Percentiles rank a stretch among this genome's conserved stretches.
phyloP scores from a whole-genome alignment of 64 coral and sea anemone species.

The Platygyra sinensis region DNA sequence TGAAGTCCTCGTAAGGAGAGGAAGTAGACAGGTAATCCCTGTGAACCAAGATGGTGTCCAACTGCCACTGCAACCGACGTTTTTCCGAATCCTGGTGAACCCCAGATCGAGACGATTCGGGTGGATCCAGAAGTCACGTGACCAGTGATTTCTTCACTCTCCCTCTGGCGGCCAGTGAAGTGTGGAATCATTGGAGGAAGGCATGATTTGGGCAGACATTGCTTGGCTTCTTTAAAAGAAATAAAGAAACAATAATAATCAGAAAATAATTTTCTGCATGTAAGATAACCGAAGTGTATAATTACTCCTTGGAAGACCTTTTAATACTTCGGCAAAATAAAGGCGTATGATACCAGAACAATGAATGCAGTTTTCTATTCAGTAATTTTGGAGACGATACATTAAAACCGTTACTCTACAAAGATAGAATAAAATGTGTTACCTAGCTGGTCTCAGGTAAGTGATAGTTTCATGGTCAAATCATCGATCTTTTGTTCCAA shows the following conservation, averaged over 20 bases:
- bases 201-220: background rate
- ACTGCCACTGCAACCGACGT: slow-evolving; percentile 35
- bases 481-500: background rate
- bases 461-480: background rate
- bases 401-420: background rate
- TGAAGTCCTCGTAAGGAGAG: slow-evolving; percentile 37
- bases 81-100: slow-evolving; percentile 55
- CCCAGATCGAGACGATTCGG: slow-evolving; percentile 41
- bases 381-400: too few relatives aligned
- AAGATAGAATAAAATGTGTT: background rate
- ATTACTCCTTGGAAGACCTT: too few relatives aligned
- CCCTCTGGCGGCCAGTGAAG: slow-evolving; percentile 49
- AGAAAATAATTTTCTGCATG: too few relatives aligned
- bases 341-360: too few relatives aligned
- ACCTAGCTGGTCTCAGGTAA: background rate
- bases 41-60: slow-evolving; percentile 14
- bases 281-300: too few relatives aligned
- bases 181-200: slow-evolving; percentile 13
- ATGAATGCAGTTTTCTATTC: too few relatives aligned
- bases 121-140: background rate
- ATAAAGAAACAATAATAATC: too few relatives aligned
- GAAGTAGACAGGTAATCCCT: slow-evolving; percentile 24
- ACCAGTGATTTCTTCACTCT: slow-evolving; percentile 12
- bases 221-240: background rate
- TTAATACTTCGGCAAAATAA: too few relatives aligned